A percentile compares a stretch with the other conserved stretches of the same genome.
phyloP scores from a whole-genome alignment of 2,113 vertebrate species.

The Microtus montanus region DNA sequence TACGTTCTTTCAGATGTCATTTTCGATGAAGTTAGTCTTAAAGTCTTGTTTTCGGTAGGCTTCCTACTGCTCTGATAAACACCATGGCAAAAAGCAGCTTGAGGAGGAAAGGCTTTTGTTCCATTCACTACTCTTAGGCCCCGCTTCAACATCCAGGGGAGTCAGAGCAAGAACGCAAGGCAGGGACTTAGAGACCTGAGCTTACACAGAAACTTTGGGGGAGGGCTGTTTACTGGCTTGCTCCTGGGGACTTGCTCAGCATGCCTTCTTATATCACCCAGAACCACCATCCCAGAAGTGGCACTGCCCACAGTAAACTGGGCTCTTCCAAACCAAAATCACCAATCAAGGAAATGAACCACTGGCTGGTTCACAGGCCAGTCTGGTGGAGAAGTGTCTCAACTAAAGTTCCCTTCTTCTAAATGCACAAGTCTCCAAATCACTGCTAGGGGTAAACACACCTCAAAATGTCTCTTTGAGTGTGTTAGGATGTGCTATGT shows the following conservation, averaged over 20 bases:
- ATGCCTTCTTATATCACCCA: neutral
- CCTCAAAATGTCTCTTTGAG: neutral
- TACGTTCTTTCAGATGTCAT: neutral
- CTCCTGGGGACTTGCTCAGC: neutral
- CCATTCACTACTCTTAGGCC: neutral
- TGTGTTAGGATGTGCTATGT: neutral
- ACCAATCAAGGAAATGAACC: neutral
- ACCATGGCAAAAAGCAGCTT: neutral
- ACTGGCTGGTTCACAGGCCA: neutral
- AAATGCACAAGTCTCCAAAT: neutral
- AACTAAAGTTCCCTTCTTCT: too few relatives aligned
- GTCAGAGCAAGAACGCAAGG: neutral
- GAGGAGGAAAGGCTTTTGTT: neutral
- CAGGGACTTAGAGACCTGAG: neutral
- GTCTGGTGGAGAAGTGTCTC: neutral
- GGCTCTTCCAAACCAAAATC: neutral
- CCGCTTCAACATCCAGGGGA: neutral
- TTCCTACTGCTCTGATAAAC: neutral
- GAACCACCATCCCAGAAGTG: neutral
- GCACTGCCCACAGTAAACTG: neutral
- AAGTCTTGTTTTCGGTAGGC: neutral
- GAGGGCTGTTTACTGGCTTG: neutral
- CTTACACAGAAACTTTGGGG: neutral
- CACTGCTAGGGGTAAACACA: neutral
- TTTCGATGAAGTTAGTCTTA: constrained; percentile 28